A percentile compares a stretch with the other conserved stretches of the same genome.
phyloP scores from a whole-genome alignment of 2,888 invertebrate species.

The Congeria kusceri region DNA sequence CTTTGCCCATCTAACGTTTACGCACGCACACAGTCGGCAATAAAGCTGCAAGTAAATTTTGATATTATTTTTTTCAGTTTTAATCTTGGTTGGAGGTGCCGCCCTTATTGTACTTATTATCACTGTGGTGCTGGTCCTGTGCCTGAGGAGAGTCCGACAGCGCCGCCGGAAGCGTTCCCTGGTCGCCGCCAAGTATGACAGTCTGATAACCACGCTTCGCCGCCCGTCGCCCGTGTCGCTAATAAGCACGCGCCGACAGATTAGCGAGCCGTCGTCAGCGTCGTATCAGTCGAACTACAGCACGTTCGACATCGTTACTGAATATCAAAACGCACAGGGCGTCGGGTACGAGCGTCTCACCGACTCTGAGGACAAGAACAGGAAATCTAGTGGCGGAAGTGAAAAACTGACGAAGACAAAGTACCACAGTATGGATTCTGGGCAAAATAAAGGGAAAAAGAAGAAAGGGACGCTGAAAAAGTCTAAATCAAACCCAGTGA shows the following conservation, averaged over 20 bases:
- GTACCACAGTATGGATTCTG: neutral
- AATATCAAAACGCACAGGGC: neutral
- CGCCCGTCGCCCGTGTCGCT: constrained; percentile 42
- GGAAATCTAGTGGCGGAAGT: neutral
- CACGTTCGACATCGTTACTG: constrained; percentile 37
- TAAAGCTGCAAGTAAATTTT: too few relatives aligned
- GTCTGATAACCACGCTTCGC: constrained; percentile 32
- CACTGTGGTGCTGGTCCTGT: constrained; percentile 13
- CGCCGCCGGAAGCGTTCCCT: constrained; percentile 23
- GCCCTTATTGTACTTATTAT: constrained; percentile 23
- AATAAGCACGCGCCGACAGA: constrained; percentile 38
- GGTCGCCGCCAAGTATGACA: constrained; percentile 45
- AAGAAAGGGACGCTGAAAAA: constrained; percentile 15
- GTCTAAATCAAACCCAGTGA: constrained; percentile 28
- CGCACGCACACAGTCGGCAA: too few relatives aligned
- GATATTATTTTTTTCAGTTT: constrained; percentile 21
- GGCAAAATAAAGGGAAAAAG: neutral
- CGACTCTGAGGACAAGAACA: neutral
- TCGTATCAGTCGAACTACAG: constrained; percentile 20
- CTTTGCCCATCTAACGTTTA: too few relatives aligned
- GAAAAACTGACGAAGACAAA: constrained; percentile 7
- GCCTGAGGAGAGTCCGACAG: constrained; percentile 15
- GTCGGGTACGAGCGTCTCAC: neutral
- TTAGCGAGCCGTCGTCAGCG: constrained; percentile 10
- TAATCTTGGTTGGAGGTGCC: constrained; percentile 17